phyloP scores from a whole-genome alignment of 2,888 invertebrate species.

The Caenorhabditis afra region DNA sequence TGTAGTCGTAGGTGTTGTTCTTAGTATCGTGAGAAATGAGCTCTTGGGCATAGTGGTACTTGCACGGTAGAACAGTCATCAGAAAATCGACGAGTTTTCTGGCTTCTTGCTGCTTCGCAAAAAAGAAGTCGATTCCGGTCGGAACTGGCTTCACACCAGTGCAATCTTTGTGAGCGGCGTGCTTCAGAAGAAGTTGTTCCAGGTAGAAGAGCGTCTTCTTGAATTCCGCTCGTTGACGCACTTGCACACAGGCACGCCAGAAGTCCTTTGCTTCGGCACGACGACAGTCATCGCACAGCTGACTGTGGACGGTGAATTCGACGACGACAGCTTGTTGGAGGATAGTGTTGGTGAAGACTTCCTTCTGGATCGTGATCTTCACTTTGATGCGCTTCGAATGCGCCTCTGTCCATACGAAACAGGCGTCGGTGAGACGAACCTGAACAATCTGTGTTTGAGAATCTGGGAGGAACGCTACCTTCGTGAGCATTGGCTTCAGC shows the following conservation, averaged over 20 bases:
- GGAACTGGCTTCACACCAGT: constrained; percentile 78
- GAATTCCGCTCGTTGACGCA: constrained; percentile 86
- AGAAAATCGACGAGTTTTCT: constrained; percentile 96
- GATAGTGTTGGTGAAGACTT: constrained; percentile 90
- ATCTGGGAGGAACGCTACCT: constrained; percentile 41
- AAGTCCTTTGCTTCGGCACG: constrained; percentile 96
- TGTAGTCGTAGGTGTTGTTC: constrained; percentile 96
- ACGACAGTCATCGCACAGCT: constrained; percentile 97
- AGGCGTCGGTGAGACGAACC: constrained; percentile 94
- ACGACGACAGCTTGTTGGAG: constrained; percentile 94
- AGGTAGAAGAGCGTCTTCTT: constrained; percentile 97
- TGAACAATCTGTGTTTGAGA: constrained; percentile 14
- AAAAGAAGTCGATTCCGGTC: constrained; percentile 92
- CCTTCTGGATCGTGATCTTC: constrained; percentile 94
- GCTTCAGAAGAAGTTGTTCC: constrained; percentile 96
- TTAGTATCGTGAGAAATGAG: constrained; percentile 90
- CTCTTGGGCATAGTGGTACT: constrained; percentile 89
- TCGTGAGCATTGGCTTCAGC: constrained; percentile 83
- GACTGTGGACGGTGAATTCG: constrained; percentile 91
- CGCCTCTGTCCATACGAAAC: constrained; percentile 98
- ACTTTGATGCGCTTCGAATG: constrained; percentile 95
- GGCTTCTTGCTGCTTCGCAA: constrained; percentile 87
- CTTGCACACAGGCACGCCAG: constrained; percentile 90
- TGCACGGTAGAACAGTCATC: constrained; percentile 88
- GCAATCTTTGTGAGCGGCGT: constrained; percentile 83